Conservation (phyloP, 2,888 invertebrate genomes). For the Clepsis dumicolana region DNA sequence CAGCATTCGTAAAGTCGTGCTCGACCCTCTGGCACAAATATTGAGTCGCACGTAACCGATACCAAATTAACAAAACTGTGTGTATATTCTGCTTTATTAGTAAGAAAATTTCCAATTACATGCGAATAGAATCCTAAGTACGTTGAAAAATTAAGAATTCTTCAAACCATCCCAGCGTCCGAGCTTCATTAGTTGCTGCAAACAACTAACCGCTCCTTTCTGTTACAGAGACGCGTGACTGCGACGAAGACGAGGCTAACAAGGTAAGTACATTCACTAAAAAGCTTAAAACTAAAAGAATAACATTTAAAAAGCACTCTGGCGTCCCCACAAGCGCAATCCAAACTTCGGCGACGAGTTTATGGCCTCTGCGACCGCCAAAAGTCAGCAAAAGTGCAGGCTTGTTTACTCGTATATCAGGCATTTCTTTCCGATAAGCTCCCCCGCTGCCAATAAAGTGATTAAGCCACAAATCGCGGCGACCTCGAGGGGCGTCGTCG, state of each 20-base stretch:
- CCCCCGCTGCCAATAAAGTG: conserved; percentile 86
- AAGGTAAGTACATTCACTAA: conserved; percentile 68
- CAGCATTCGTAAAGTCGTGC: too few species aligned
- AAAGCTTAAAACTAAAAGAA: conserved; percentile 61
- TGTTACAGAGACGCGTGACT: conserved; percentile 78
- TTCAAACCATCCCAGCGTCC: neutral
- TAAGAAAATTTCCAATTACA: too few species aligned
- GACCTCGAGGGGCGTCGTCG: conserved; percentile 52
- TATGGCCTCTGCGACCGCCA: conserved; percentile 82
- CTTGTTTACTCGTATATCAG: conserved; percentile 84
- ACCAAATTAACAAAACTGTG: too few species aligned
- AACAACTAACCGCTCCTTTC: conserved; percentile 48
- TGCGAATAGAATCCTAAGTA: too few species aligned
- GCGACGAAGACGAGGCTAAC: conserved; percentile 68
- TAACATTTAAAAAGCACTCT: conserved; percentile 62
- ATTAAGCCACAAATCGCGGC: conserved; percentile 85
- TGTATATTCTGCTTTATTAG: too few species aligned
- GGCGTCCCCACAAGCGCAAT: conserved; percentile 71
- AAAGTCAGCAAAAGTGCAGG: conserved; percentile 84
- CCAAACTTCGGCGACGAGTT: conserved; percentile 77
- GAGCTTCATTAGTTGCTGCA: neutral
- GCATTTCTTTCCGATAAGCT: conserved; percentile 83
- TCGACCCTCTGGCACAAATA: too few species aligned
- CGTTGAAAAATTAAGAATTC: neutral
- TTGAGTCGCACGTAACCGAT: too few species aligned